Evolutionary conservation across 2,113 vertebrate genomes (phyloP), one percentile per base, ranked within the genome.

Genomic region (Chauna torquata): DNA sequence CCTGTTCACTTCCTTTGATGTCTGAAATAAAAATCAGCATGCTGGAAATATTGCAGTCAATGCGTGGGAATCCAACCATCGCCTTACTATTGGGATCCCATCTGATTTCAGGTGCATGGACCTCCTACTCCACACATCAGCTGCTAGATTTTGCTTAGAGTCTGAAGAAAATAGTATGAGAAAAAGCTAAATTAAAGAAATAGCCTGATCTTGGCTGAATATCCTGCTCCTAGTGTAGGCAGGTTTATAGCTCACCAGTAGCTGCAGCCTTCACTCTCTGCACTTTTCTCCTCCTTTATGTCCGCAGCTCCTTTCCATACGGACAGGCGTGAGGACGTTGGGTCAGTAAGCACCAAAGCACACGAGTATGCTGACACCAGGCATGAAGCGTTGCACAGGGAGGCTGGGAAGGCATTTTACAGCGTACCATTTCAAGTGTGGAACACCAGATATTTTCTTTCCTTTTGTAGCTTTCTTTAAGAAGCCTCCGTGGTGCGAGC

Each of bases 1-100:
- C 38, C 76, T 69, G 25, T 24, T 95, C 91, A 74, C 82, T 82
- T 87, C 74, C 92, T 96, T 96, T 94, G 84, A 96, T 91, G 93
- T 82, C 81, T 82, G 74, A 95, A 92, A 95, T 92, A 87, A 94
- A 96, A 95, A 86, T 83, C 65, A 77, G 66, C 30, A 62, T 77
- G 66, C 87, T 96, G 87, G 82, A 95, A 95, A 96, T 69, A 49
- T 3, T 80, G 70, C 65, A 65, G 57, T 49, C 52, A 87, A 65
- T 44, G 44, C 8, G 44, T 49, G 74, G 78, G 90, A 94, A 90
- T 64, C 70, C 93, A 82, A 87, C 70, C 24, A 82, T 20, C 3
- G 3, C 55, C 52, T 66, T 82, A 34, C 44, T 42, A 28, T 15
- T 57, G 58, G 75, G 94, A 91, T 84, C 81, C 70, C 65, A 72